phyloP scores from a whole-genome alignment of 2,888 invertebrate species.

The Drosophila yooni region DNA sequence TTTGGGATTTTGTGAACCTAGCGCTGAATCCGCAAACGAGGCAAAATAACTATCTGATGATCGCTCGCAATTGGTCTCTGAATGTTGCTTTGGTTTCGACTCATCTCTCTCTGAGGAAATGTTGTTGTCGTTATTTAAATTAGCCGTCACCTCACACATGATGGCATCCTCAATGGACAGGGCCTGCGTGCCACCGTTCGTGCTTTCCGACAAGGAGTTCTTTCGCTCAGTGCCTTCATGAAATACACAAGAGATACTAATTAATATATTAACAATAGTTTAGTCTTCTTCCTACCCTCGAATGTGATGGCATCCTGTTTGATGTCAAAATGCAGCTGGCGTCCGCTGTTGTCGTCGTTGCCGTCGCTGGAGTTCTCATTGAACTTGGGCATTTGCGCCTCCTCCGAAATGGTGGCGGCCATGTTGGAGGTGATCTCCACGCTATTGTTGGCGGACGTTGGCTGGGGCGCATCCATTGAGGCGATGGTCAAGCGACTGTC shows the following conservation, averaged over 20 bases:
- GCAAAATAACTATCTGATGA: slow-evolving; percentile 25
- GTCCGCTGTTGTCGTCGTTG: slow-evolving; percentile 43
- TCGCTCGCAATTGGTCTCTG: slow-evolving; percentile 7
- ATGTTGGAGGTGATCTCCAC: slow-evolving; percentile 78
- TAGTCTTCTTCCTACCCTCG: slow-evolving; percentile 70
- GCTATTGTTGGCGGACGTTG: slow-evolving; percentile 78
- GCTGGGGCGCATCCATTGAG: slow-evolving; percentile 85
- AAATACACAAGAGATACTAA: background rate
- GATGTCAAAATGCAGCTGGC: slow-evolving; percentile 83
- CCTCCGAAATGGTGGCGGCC: slow-evolving; percentile 84
- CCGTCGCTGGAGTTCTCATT: slow-evolving; percentile 81
- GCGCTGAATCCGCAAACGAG: slow-evolving; percentile 20
- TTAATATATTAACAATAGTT: background rate
- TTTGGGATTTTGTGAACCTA: slow-evolving; percentile 12
- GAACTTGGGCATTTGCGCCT: slow-evolving; percentile 85
- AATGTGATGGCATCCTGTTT: slow-evolving; percentile 84
- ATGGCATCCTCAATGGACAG: slow-evolving; percentile 68
- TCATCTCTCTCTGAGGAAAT: slow-evolving; percentile 32
- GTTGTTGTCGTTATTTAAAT: slow-evolving; percentile 42
- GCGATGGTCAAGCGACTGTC: slow-evolving; percentile 85
- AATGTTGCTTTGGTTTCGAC: slow-evolving; percentile 2
- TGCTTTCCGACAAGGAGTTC: slow-evolving; percentile 49
- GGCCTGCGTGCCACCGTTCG: slow-evolving; percentile 17
- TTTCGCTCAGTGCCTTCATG: slow-evolving; percentile 77
- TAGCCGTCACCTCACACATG: slow-evolving; percentile 66